Percentiles rank a stretch among this genome's conserved stretches.
These are phyloP conservation scores for Apogon hyalosoma DNA, from an alignment of 2,797 vertebrate species.

Conservation along the genomic window DNA sequence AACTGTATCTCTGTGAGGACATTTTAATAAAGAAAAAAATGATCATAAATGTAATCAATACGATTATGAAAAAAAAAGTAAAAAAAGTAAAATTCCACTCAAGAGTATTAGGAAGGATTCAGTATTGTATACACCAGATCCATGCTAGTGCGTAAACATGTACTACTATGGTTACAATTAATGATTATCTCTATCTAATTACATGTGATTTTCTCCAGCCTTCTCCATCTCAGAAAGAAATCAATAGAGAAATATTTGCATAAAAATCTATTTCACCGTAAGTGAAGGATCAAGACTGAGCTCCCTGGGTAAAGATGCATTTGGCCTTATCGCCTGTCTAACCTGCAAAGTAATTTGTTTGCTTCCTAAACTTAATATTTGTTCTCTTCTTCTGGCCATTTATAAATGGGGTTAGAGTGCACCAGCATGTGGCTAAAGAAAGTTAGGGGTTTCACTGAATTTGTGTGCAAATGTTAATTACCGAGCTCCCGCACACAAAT, in stretches of 20 bases:
- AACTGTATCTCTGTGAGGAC: conserved; percentile 3
- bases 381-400: conserved; percentile 51
- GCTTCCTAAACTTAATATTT: conserved; percentile 70
- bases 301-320: conserved; percentile 76
- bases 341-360: conserved; percentile 75
- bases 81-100: background rate
- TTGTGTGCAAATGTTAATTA: conserved; percentile 65
- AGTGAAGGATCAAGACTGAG: conserved; percentile 72
- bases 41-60: conserved; percentile 9
- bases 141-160: conserved; percentile 52
- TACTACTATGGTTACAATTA: conserved; percentile 75
- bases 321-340: conserved; percentile 64
- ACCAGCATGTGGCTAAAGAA: conserved; percentile 51
- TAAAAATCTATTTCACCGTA: conserved; percentile 86
- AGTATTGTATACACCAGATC: conserved; percentile 22
- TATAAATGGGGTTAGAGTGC: conserved; percentile 59
- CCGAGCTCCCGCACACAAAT: conserved; percentile 36
- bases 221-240: conserved; percentile 74
- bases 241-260: conserved; percentile 85
- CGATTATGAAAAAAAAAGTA: background rate
- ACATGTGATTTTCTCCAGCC: conserved; percentile 74
- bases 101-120: conserved; percentile 7
- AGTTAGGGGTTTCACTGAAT: conserved; percentile 43
- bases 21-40: conserved; percentile 14
- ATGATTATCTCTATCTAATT: conserved; percentile 84